Conservation (phyloP, 2,797 vertebrate species). For the Hyperoplus immaculatus region DNA sequence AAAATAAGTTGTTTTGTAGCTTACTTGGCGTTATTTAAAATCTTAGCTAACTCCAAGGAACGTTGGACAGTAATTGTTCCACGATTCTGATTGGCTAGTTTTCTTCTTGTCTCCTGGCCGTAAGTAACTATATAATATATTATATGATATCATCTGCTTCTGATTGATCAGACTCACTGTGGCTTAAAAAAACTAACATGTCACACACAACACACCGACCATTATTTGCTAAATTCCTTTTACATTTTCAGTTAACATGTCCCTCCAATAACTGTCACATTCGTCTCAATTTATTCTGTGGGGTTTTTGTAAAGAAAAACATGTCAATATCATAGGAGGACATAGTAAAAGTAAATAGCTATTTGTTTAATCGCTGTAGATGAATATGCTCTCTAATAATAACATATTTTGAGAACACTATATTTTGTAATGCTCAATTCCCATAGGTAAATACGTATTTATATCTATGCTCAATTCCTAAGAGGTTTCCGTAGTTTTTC, state of each 20-base stretch:
- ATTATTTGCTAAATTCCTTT: not conserved
- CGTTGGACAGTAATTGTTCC: not conserved
- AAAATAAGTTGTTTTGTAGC: too few species aligned
- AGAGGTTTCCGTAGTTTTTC: conserved; percentile 80
- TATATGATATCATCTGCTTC: not conserved
- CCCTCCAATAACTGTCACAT: not conserved
- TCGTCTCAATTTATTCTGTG: not conserved
- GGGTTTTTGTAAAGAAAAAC: not conserved
- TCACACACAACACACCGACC: not conserved
- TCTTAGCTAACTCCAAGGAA: not conserved
- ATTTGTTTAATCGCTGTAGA: not conserved
- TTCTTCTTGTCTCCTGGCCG: not conserved
- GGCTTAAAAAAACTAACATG: not conserved
- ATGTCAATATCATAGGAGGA: not conserved
- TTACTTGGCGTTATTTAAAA: conserved; percentile 8
- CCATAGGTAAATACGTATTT: not conserved
- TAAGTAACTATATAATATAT: not conserved
- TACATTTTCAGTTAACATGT: not conserved
- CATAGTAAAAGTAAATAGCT: not conserved
- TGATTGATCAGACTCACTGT: not conserved
- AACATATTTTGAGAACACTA: not conserved
- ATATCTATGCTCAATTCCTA: conserved; percentile 44
- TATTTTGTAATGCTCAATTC: not conserved
- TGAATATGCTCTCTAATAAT: not conserved
- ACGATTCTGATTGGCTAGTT: conserved; percentile 27